Base-by-base conservation (phyloP, 2,888 invertebrate species). In the Diaphora mendica region DNA sequence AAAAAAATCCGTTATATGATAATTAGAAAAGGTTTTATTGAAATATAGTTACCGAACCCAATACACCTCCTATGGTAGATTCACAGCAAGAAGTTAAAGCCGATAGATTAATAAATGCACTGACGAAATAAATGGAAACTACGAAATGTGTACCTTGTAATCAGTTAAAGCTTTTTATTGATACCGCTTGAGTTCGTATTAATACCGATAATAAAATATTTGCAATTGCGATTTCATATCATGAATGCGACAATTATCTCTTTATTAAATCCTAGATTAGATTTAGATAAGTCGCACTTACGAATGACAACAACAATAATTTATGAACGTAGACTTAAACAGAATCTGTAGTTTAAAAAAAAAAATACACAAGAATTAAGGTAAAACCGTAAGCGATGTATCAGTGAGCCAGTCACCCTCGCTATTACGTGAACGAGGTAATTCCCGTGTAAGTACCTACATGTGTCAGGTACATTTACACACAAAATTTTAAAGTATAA, bases 251-350 rank as follows among this genome's bases (percentile, higher is more conserved):
- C 9, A 20, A n/a, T 69, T 69, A 69, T 69, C 68, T 15, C 15
- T 69, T 69, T 69, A 69, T 59, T 69, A 59, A 69, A 62, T 17
- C 17, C 62, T 39, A 39, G 68, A 69, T 69, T 69, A 69, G 68
- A 69, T 69, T 26, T 26, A 26, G 2, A 17, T 35, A n/a, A 35
- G 1, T 1, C 1, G n/a, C 51, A 55, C 15, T n/a, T 55, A 68
- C 55, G 13, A 68, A 68, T 4, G 23, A n/a, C 17, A 39, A 23
- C 9, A 39, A 68, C 26, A 23, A 59, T 23, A 17, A 62, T 26
- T 26, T 26, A 55, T 59, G 59, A 15, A 69, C 15, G 35, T 15
- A 68, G 17, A 23, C 30, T 44, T 20, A 66, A 30, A 67, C 20
- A 64, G 64, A 64, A n/a, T 33, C 30, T 64, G n/a, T 33, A 26